These are phyloP conservation scores for Oreochromis aureus DNA, from an alignment of 2,113 vertebrate genomes.

Conservation along the genomic window DNA sequence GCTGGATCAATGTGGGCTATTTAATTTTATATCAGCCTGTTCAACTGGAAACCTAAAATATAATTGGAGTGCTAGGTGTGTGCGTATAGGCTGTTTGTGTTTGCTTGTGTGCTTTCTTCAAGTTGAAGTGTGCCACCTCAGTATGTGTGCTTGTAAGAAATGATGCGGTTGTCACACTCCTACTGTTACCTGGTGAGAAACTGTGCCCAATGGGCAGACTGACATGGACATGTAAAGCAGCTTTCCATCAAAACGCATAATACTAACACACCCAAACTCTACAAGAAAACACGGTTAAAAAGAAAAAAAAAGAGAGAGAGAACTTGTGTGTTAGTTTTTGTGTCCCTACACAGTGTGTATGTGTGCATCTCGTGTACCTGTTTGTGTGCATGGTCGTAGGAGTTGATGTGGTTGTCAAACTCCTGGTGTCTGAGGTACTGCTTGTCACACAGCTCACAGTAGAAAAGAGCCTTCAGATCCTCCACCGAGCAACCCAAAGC, in stretches of 20 bases:
- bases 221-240: constrained; percentile 3
- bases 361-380: constrained; percentile 79
- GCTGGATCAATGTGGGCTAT: not conserved
- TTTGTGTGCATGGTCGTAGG: constrained; percentile 98
- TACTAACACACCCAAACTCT: not conserved
- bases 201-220: constrained; percentile 5
- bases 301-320: not conserved
- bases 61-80: not conserved
- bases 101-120: not conserved
- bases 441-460: constrained; percentile 98
- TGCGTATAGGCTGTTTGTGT: not conserved
- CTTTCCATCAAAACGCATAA: constrained; percentile 14
- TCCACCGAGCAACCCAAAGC: constrained; percentile 87
- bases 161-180: constrained; percentile 10
- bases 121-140: not conserved
- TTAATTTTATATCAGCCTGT: not conserved
- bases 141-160: constrained; percentile 4
- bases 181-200: constrained; percentile 24
- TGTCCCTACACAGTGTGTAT: not conserved
- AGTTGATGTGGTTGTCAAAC: constrained; percentile 99
- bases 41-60: not conserved
- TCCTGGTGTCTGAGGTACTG: constrained; percentile 99
- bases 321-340: not conserved
- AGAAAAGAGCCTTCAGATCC: constrained; percentile 95
- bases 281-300: not conserved